Conservation (phyloP, 2,888 invertebrate species). For the Leptinotarsa tumamoca region DNA sequence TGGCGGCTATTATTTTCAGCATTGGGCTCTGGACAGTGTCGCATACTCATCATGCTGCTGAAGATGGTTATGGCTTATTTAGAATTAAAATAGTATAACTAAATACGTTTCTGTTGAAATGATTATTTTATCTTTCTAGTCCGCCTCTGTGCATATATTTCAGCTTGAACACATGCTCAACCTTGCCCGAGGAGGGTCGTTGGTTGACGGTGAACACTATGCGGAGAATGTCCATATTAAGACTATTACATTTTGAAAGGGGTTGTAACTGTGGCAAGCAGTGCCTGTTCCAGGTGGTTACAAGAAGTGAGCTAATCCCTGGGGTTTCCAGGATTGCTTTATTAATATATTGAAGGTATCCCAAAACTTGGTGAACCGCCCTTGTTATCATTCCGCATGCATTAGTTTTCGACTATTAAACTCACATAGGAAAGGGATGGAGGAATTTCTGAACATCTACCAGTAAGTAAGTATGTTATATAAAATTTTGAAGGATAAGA, state of each 20-base stretch:
- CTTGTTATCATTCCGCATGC: neutral
- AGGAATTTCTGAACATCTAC: neutral
- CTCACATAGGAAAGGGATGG: neutral
- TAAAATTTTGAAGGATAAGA: too few species aligned
- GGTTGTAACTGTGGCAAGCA: neutral
- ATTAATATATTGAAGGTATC: neutral
- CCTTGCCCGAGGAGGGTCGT: neutral
- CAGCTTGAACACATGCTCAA: too few species aligned
- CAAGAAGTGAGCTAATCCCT: neutral
- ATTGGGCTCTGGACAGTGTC: too few species aligned
- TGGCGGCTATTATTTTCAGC: too few species aligned
- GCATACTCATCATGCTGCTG: too few species aligned
- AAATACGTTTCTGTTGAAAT: neutral
- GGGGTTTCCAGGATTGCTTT: slow-evolving; percentile 5
- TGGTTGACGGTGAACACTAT: neutral
- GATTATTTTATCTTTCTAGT: neutral
- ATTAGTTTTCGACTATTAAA: neutral
- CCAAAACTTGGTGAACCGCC: neutral
- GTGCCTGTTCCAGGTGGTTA: neutral
- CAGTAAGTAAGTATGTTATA: too few species aligned
- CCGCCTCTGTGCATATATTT: neutral
- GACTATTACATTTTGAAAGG: neutral
- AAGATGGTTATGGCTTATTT: too few species aligned
- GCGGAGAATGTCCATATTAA: neutral
- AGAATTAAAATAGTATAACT: too few species aligned